A percentile compares a stretch with the other conserved stretches of the same genome.
These are phyloP conservation scores for Neostethus bicornis DNA, from an alignment of 2,797 vertebrate genomes.

Conservation along the genomic window DNA sequence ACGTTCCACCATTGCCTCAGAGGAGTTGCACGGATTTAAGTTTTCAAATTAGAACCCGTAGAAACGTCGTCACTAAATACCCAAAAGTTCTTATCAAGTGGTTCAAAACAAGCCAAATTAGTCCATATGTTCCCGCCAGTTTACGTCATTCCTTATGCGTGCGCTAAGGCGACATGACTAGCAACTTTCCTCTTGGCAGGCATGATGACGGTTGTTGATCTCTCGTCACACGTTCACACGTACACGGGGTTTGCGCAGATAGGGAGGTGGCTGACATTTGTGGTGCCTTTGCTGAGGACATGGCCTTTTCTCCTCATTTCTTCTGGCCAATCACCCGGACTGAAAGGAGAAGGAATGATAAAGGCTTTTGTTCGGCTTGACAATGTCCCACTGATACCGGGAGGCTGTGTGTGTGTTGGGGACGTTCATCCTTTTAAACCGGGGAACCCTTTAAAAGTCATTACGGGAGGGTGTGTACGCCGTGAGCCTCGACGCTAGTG, in stretches of 20 bases:
- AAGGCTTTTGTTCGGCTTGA: constrained; percentile 69
- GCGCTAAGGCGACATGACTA: constrained; percentile 18
- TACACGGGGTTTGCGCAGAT: constrained; percentile 45
- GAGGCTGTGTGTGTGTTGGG: constrained; percentile 41
- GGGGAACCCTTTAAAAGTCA: constrained; percentile 55
- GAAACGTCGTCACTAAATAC: too few relatives aligned
- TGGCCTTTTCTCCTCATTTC: constrained; percentile 67
- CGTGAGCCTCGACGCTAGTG: constrained; percentile 9
- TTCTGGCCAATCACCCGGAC: constrained; percentile 61
- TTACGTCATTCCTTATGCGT: too few relatives aligned
- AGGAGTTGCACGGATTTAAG: too few relatives aligned
- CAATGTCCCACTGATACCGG: constrained; percentile 66
- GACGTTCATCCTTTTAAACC: constrained; percentile 33
- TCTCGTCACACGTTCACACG: constrained; percentile 26
- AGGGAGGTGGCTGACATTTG: constrained; percentile 72
- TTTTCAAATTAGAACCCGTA: too few relatives aligned
- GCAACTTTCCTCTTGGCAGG: constrained; percentile 48
- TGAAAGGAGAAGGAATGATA: constrained; percentile 64
- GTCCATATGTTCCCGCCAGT: too few relatives aligned
- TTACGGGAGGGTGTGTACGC: constrained; percentile 24
- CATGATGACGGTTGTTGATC: constrained; percentile 50
- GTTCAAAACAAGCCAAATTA: too few relatives aligned
- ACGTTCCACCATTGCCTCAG: too few relatives aligned
- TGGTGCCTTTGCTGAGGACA: constrained; percentile 60
- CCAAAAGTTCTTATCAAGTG: too few relatives aligned